Conservation (phyloP, 2,888 invertebrate species). For the Elysia crispata region DNA sequence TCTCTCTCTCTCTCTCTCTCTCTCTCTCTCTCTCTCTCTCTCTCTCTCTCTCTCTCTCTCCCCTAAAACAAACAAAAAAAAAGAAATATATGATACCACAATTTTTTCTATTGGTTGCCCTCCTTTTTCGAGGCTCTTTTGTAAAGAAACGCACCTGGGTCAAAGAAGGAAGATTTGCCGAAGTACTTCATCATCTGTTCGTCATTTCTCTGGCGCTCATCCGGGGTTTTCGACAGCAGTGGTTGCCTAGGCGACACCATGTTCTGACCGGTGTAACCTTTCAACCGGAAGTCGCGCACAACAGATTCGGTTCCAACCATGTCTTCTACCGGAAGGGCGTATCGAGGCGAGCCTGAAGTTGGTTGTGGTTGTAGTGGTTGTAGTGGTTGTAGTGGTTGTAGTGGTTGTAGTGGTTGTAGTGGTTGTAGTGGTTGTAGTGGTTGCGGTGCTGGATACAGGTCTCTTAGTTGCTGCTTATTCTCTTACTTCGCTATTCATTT, state of each 20-base stretch:
- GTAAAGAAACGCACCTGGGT: slow-evolving; percentile 46
- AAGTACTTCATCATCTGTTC: slow-evolving; percentile 44
- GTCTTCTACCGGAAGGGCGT: neutral
- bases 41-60: neutral
- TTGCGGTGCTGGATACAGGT: no score
- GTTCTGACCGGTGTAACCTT: slow-evolving; percentile 51
- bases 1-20: no score
- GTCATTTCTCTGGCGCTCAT: slow-evolving; percentile 43
- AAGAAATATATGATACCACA: no score
- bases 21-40: no score
- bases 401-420: neutral
- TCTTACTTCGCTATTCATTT: no score
- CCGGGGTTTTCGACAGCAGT: neutral
- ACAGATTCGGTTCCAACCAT: neutral
- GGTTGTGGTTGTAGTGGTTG: neutral
- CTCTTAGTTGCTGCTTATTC: no score
- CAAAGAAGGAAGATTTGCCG: slow-evolving; percentile 49
- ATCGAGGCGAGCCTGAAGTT: slow-evolving; percentile 6
- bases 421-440: no score
- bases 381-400: neutral
- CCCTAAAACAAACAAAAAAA: no score
- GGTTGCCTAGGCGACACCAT: slow-evolving; percentile 50
- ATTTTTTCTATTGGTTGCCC: no score
- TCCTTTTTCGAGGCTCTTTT: no score
- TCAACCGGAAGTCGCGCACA: slow-evolving; percentile 51